A percentile compares a stretch with the other conserved stretches of the same genome.
phyloP scores from a whole-genome alignment of 2,797 vertebrate genomes.

The Paedocypris micromegethes region DNA sequence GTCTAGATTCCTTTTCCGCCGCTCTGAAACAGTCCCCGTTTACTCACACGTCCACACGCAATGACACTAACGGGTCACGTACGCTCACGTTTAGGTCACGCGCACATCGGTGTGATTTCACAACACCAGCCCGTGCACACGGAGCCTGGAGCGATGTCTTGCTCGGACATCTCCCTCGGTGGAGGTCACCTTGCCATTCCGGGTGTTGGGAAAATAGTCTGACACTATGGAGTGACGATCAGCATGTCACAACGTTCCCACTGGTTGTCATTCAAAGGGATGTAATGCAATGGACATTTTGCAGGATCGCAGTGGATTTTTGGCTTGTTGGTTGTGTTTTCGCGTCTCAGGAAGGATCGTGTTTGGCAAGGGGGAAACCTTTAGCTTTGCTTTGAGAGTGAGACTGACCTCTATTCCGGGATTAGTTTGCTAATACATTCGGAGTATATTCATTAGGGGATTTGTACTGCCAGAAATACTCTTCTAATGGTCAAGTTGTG shows the following conservation, averaged over 20 bases:
- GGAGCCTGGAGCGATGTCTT: constrained; percentile 23
- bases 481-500: constrained; percentile 3
- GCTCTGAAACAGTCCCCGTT: constrained; percentile 25
- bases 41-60: constrained; percentile 35
- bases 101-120: constrained; percentile 29
- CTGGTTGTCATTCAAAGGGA: neutral
- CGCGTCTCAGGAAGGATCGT: neutral
- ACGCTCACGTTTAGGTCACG: constrained; percentile 22
- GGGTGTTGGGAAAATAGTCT: constrained; percentile 7
- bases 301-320: constrained; percentile 10
- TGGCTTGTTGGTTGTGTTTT: neutral
- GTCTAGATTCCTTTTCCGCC: constrained; percentile 20
- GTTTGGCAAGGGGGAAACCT: constrained; percentile 4
- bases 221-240: constrained; percentile 16
- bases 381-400: constrained; percentile 20
- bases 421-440: constrained; percentile 42
- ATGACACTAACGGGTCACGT: constrained; percentile 25
- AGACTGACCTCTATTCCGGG: constrained; percentile 32
- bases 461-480: neutral
- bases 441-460: constrained; percentile 22
- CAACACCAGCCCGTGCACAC: constrained; percentile 20
- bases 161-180: constrained; percentile 21
- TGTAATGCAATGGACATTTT: constrained; percentile 34
- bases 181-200: constrained; percentile 48
- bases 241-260: constrained; percentile 38